phyloP scores from a whole-genome alignment of 2,113 vertebrate genomes.

The Rhabdornis inornatus region DNA sequence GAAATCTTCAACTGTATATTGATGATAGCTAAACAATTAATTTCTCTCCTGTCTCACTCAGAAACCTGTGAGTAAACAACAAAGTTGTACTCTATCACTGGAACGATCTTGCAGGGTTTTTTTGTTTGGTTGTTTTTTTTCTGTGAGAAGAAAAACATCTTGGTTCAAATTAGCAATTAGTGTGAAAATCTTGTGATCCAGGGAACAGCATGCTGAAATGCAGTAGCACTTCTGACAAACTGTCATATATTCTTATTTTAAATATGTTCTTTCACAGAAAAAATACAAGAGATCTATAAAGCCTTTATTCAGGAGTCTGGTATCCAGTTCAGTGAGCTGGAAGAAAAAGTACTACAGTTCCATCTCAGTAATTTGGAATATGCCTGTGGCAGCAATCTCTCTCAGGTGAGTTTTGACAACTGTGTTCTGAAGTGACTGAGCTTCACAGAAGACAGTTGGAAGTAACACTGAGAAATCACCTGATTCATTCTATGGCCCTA shows the following conservation, averaged over 20 bases:
- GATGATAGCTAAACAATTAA: not conserved
- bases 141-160: not conserved
- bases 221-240: not conserved
- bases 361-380: constrained; percentile 97
- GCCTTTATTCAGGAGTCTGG: constrained; percentile 93
- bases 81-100: not conserved
- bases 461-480: not conserved
- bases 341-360: constrained; percentile 94
- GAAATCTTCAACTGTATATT: not conserved
- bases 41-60: not conserved
- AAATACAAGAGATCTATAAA: constrained; percentile 94
- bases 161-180: not conserved
- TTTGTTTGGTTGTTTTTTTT: not conserved
- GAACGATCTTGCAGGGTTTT: not conserved
- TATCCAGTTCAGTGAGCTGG: constrained; percentile 91
- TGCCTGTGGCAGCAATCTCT: constrained; percentile 90
- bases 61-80: not conserved
- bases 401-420: constrained; percentile 74
- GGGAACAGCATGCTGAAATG: not conserved
- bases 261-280: constrained; percentile 76
- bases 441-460: not conserved
- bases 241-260: not conserved
- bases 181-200: not conserved
- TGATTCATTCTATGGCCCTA: not conserved
- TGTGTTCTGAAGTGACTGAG: not conserved